Conservation (phyloP, 2,888 invertebrate genomes). For the Rhabditoides inermis region DNA sequence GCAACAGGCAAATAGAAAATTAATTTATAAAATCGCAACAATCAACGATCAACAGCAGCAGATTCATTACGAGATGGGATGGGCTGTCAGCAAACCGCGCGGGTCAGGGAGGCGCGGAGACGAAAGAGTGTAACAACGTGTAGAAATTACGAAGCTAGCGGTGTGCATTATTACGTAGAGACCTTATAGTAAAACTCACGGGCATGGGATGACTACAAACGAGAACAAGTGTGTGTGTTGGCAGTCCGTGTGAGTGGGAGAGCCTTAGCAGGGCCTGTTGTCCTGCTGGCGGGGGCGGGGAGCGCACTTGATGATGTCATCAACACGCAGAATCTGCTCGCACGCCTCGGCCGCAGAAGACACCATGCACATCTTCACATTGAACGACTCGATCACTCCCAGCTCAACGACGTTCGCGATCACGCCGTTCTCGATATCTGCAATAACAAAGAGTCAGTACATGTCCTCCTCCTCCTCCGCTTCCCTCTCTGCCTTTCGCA, state of each 20-base stretch:
- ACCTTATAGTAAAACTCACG: background rate
- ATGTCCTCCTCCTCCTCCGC: background rate
- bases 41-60: too few species aligned
- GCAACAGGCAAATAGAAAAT: too few species aligned
- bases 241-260: background rate
- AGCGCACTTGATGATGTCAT: constrained; percentile 75
- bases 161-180: too few species aligned
- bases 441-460: constrained; percentile 9
- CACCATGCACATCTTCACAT: constrained; percentile 89
- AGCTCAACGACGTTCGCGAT: constrained; percentile 80
- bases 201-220: background rate
- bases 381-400: constrained; percentile 91
- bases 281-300: constrained; percentile 43
- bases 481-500: constrained; percentile 14
- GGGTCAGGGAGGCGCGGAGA: too few species aligned
- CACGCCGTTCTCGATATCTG: constrained; percentile 79
- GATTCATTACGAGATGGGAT: too few species aligned
- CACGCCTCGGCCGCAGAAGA: constrained; percentile 63
- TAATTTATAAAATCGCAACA: too few species aligned
- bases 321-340: constrained; percentile 95
- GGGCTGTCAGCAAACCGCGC: too few species aligned
- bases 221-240: background rate
- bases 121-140: too few species aligned
- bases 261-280: constrained; percentile 45
- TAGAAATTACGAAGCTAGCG: too few species aligned